Conservation (phyloP, 1,140 invertebrate species). For the Spodoptera litura region DNA sequence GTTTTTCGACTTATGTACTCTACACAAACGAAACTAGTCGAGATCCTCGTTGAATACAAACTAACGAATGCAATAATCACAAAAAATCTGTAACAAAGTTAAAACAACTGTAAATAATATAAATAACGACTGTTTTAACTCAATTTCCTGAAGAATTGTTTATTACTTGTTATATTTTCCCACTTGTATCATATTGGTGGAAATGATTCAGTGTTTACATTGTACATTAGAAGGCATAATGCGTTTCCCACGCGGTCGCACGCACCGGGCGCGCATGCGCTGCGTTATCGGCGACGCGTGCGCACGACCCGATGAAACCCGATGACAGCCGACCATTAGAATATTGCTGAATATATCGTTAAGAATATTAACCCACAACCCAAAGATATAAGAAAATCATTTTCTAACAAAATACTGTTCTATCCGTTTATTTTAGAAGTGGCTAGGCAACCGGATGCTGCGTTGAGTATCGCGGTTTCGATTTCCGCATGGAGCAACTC, state of each 20-base stretch:
- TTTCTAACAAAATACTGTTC: no score
- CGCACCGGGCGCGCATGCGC: conserved; percentile 27
- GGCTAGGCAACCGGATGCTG: no score
- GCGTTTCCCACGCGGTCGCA: conserved; percentile 47
- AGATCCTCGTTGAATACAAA: no score
- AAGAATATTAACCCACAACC: background rate
- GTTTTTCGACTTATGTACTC: no score
- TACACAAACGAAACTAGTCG: no score
- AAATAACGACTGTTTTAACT: no score
- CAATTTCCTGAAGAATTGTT: background rate
- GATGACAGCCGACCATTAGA: conserved; percentile 36
- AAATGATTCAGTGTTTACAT: conserved; percentile 17
- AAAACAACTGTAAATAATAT: no score
- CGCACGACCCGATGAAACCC: conserved; percentile 34
- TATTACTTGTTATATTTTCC: background rate
- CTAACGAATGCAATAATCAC: no score
- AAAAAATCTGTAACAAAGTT: background rate
- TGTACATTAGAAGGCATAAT: conserved; percentile 42
- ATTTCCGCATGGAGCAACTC: no score
- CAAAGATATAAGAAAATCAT: no score
- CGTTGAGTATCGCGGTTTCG: no score
- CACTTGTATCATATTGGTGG: background rate
- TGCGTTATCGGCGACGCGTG: conserved; percentile 49
- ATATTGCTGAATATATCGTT: conserved; percentile 7
- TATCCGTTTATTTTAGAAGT: no score